A percentile compares a stretch with the other conserved stretches of the same genome.
phyloP scores from a whole-genome alignment of 2,797 vertebrate genomes.

The Prunella strophiata region DNA sequence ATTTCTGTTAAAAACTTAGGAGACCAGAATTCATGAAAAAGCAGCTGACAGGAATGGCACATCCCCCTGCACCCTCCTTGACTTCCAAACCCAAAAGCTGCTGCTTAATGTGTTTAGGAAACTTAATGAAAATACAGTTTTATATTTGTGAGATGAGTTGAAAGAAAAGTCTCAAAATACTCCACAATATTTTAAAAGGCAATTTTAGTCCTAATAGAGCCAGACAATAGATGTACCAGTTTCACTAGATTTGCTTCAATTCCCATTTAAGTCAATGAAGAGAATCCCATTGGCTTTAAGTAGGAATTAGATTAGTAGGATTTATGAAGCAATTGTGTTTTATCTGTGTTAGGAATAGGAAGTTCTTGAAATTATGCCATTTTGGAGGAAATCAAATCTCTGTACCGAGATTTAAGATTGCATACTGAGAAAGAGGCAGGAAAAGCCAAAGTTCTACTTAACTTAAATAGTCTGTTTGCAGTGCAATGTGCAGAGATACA shows the following conservation, averaged over 20 bases:
- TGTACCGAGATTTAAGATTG: neutral
- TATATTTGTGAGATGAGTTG: neutral
- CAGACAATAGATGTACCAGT: constrained; percentile 9
- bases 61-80: neutral
- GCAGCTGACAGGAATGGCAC: neutral
- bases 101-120: neutral
- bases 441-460: neutral
- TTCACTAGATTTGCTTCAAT: constrained; percentile 44
- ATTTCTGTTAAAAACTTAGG: neutral
- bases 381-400: neutral
- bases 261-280: constrained; percentile 38
- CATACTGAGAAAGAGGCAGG: neutral
- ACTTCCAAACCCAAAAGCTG: neutral
- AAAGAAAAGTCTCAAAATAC: neutral
- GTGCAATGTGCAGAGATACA: neutral
- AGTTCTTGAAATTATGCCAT: neutral
- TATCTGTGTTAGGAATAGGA: neutral
- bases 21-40: neutral
- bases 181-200: neutral
- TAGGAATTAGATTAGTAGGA: constrained; percentile 18
- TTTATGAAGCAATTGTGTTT: constrained; percentile 24
- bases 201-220: constrained; percentile 23
- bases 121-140: neutral
- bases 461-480: neutral
- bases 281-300: constrained; percentile 25